phyloP scores from a whole-genome alignment of 2,113 vertebrate genomes.

The Cynoglossus semilaevis region DNA sequence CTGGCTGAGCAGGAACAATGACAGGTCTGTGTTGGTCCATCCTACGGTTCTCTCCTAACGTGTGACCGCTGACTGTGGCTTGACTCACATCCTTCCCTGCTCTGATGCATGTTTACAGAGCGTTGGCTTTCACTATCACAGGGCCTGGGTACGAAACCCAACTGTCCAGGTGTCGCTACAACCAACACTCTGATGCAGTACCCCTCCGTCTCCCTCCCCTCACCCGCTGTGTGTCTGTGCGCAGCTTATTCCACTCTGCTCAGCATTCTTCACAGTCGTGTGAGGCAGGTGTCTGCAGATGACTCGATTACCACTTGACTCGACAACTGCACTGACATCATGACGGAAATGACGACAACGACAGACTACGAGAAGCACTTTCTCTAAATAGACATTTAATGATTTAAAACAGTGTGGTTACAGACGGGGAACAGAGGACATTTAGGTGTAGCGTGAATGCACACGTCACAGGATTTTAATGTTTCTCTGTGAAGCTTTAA shows the following conservation, averaged over 20 bases:
- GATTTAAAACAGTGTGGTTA: conserved; percentile 60
- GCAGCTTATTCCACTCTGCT: conserved; percentile 30
- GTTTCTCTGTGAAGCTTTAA: conserved; percentile 8
- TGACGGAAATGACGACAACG: conserved; percentile 41
- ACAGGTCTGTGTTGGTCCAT: conserved; percentile 52
- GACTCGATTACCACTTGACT: no score
- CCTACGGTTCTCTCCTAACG: conserved; percentile 37
- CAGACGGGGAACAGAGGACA: conserved; percentile 33
- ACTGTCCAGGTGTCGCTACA: conserved; percentile 31
- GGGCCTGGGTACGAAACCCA: conserved; percentile 51
- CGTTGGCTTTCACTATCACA: conserved; percentile 50
- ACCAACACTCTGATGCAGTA: conserved; percentile 33
- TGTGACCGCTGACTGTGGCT: conserved; percentile 51
- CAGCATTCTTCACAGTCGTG: conserved; percentile 22
- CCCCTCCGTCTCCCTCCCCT: conserved; percentile 19
- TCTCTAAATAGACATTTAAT: conserved; percentile 75
- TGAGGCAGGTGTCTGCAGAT: conserved; percentile 35
- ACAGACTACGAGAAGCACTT: conserved; percentile 42
- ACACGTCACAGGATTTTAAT: conserved; percentile 2
- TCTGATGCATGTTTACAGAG: conserved; percentile 61
- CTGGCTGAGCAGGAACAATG: conserved; percentile 57
- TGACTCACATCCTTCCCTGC: conserved; percentile 72
- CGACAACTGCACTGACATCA: conserved; percentile 30
- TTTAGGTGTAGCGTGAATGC: conserved; percentile 28
- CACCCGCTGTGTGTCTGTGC: neutral